phyloP scores from a whole-genome alignment of 1,140 invertebrate species.

The Rhagoletis pomonella region DNA sequence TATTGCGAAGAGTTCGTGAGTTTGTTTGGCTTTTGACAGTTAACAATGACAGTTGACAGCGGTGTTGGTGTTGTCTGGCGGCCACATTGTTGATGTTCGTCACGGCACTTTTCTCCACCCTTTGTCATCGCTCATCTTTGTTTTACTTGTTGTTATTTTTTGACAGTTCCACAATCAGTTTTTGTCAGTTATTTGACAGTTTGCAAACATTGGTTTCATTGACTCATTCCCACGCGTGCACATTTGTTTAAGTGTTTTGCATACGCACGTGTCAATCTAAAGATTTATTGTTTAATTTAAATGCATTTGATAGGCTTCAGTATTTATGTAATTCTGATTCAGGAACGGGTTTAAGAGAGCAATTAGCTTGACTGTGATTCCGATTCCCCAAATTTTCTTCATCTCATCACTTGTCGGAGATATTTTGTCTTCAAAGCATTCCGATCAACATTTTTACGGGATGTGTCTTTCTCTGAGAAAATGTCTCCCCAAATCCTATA shows the following conservation, averaged over 20 bases:
- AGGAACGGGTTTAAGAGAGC: no score
- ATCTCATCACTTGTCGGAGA: no score
- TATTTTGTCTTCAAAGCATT: no score
- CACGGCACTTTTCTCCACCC: not conserved
- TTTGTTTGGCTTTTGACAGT: conserved; percentile 25
- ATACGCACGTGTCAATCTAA: not conserved
- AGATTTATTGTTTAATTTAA: no score
- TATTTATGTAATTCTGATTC: no score
- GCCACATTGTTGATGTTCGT: not conserved
- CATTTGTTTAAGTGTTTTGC: not conserved
- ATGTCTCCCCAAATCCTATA: no score
- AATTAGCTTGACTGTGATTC: no score
- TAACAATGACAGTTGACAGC: conserved; percentile 47
- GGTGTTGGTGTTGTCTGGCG: not conserved
- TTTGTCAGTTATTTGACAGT: conserved; percentile 50
- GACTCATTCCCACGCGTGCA: not conserved
- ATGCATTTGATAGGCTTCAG: no score
- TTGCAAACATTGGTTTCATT: not conserved
- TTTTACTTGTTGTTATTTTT: conserved; percentile 11
- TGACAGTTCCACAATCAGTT: conserved; percentile 22
- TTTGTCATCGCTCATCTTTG: not conserved
- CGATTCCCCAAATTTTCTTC: no score
- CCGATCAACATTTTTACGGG: no score
- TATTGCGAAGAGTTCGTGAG: not conserved
- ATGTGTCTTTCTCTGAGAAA: no score